phyloP scores from a whole-genome alignment of 2,113 vertebrate genomes.

The Narcine bancroftii region DNA sequence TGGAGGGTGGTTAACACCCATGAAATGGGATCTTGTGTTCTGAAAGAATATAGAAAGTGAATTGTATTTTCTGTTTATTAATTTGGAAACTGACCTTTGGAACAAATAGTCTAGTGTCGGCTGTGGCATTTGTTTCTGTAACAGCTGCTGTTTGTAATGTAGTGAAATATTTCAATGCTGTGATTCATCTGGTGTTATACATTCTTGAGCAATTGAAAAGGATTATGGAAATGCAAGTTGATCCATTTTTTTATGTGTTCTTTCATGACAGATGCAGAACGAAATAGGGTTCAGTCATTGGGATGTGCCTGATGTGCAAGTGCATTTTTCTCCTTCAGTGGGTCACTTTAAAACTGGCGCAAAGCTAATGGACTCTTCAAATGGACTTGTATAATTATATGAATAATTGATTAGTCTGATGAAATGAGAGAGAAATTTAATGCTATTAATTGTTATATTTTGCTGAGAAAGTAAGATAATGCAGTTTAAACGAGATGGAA shows the following conservation, averaged over 20 bases:
- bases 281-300: not conserved
- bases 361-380: not conserved
- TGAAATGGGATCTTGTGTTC: not conserved
- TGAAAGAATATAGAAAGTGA: not conserved
- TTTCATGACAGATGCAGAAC: not conserved
- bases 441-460: too few species aligned
- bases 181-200: not conserved
- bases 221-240: not conserved
- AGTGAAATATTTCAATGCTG: not conserved
- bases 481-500: too few species aligned
- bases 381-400: not conserved
- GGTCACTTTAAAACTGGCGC: not conserved
- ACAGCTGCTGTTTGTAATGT: not conserved
- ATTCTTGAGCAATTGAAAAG: not conserved
- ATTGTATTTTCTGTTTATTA: not conserved
- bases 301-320: not conserved
- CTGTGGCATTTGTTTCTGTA: not conserved
- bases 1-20: not conserved
- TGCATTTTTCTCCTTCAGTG: not conserved
- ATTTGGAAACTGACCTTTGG: too few species aligned
- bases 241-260: not conserved
- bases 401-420: not conserved
- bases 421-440: too few species aligned
- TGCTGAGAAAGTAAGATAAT: too few species aligned
- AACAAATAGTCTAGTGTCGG: not conserved